These are phyloP conservation scores for Taurulus bubalis DNA, from an alignment of 2,113 vertebrate species.

Conservation along the genomic window DNA sequence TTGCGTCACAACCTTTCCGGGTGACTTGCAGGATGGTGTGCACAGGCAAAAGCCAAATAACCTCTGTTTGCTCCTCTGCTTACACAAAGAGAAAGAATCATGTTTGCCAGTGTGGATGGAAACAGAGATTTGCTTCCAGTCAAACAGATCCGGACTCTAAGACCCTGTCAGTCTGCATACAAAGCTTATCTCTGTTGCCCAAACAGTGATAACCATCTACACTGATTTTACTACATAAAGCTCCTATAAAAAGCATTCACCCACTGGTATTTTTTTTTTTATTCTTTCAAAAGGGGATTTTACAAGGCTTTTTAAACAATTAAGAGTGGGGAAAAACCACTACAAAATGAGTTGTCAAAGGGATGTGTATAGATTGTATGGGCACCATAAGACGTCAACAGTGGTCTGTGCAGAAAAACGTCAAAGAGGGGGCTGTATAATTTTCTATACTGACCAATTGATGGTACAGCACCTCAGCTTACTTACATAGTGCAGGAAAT, in stretches of 20 bases:
- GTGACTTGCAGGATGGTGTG: conserved; percentile 19
- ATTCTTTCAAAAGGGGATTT: not conserved
- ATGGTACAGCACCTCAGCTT: not conserved
- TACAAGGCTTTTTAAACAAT: not conserved
- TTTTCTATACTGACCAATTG: not conserved
- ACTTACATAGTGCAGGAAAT: conserved; percentile 2
- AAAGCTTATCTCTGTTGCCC: conserved; percentile 65
- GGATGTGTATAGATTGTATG: not conserved
- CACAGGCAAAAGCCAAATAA: conserved; percentile 45
- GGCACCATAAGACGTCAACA: not conserved
- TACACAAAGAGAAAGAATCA: conserved; percentile 12
- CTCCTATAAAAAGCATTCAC: not conserved
- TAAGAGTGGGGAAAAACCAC: not conserved
- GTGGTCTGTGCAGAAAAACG: not conserved
- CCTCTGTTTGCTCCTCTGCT: conserved; percentile 53
- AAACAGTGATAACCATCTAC: conserved; percentile 49
- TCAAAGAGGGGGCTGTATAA: not conserved
- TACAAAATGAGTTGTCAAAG: not conserved
- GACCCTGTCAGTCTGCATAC: conserved; percentile 31
- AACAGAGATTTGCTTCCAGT: conserved; percentile 48
- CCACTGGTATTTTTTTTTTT: not conserved
- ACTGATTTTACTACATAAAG: conserved; percentile 17
- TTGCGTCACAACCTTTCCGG: conserved; percentile 6
- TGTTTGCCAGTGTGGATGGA: conserved; percentile 44
- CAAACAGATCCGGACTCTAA: conserved; percentile 27